phyloP scores from a whole-genome alignment of 2,113 vertebrate species.

The Progne subis region DNA sequence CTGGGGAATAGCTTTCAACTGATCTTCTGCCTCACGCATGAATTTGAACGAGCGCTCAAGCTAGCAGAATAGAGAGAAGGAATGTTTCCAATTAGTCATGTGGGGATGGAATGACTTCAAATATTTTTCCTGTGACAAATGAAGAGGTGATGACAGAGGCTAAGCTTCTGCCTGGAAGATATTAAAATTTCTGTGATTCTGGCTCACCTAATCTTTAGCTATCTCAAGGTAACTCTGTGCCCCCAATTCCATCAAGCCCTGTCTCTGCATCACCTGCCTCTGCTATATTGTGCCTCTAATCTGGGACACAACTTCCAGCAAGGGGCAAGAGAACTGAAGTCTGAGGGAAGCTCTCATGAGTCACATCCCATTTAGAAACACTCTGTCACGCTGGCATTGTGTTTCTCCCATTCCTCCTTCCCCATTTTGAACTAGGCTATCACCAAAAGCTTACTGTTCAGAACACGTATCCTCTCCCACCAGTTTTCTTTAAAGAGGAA shows the following conservation, averaged over 20 bases:
- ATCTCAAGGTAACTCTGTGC: background rate
- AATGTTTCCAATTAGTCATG: slow-evolving; percentile 68
- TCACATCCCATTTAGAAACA: background rate
- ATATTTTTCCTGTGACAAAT: slow-evolving; percentile 58
- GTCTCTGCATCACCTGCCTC: background rate
- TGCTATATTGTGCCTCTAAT: background rate
- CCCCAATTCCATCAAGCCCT: background rate
- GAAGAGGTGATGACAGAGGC: slow-evolving; percentile 62
- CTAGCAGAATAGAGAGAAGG: slow-evolving; percentile 69
- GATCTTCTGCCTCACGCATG: slow-evolving; percentile 93
- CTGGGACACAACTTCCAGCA: background rate
- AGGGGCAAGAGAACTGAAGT: rapidly evolving
- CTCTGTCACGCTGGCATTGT: background rate
- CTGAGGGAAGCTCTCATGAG: background rate
- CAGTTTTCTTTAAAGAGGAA: background rate
- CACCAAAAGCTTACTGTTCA: background rate
- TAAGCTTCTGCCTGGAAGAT: slow-evolving; percentile 64
- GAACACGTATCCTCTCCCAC: background rate
- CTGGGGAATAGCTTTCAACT: slow-evolving; percentile 94
- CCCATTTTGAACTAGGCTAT: background rate
- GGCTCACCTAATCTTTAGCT: slow-evolving; percentile 24
- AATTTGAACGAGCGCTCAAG: slow-evolving; percentile 94
- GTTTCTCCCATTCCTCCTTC: background rate
- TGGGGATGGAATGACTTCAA: slow-evolving; percentile 56
- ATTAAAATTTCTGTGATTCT: slow-evolving; percentile 49